Evolutionary conservation across 2,113 vertebrate genomes (phyloP).

Genomic region (Mustelus asterias): DNA sequence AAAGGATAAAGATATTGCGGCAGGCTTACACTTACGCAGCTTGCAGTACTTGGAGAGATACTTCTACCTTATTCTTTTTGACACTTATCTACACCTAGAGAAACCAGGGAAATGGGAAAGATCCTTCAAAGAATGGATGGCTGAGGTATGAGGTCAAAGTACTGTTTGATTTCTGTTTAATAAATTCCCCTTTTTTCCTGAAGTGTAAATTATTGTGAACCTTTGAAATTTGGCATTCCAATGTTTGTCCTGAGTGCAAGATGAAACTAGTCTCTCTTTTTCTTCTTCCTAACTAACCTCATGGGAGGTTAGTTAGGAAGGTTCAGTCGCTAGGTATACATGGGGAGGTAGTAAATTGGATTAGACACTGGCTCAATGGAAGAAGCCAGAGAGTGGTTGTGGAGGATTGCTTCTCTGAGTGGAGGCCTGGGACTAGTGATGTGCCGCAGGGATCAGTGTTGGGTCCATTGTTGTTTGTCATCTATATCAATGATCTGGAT

Average conservation of each 20-base stretch:
- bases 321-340: no score
- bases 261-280: background rate
- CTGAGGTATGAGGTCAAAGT: slow-evolving; percentile 25
- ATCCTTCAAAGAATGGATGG: slow-evolving; percentile 36
- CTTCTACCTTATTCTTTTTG: slow-evolving; percentile 38
- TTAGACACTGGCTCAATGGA: no score
- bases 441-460: no score
- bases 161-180: background rate
- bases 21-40: slow-evolving; percentile 22
- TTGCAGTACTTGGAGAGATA: slow-evolving; percentile 37
- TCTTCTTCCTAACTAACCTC: no score
- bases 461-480: no score
- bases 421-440: no score
- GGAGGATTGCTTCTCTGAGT: no score
- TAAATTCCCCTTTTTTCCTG: background rate
- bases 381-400: no score
- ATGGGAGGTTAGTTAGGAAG: no score
- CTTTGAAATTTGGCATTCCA: background rate
- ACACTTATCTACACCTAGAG: slow-evolving; percentile 38
- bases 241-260: background rate
- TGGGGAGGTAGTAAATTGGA: no score
- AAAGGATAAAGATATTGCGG: slow-evolving; percentile 9
- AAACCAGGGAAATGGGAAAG: slow-evolving; percentile 38
- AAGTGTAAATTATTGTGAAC: background rate
- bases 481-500: no score